phyloP scores from a whole-genome alignment of 2,113 vertebrate genomes.

The Triplophysa dalaica region DNA sequence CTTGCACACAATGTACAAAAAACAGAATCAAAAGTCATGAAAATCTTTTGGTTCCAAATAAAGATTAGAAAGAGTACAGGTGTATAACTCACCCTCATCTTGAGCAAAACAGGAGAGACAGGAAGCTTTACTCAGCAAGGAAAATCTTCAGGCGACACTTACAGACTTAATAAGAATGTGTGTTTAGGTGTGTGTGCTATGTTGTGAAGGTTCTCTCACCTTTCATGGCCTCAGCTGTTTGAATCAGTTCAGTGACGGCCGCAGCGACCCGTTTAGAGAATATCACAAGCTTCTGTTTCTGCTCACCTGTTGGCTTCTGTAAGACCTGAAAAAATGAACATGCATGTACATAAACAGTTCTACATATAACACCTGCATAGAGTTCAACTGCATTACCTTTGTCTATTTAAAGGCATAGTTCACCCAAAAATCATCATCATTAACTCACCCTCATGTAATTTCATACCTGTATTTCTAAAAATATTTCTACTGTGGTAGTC shows the following conservation, averaged over 20 bases:
- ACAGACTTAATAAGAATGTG: not conserved
- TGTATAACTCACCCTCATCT: constrained; percentile 74
- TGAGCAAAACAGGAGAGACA: constrained; percentile 65
- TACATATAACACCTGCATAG: not conserved
- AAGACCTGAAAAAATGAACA: constrained; percentile 76
- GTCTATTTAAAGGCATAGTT: too few species aligned
- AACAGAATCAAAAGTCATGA: too few species aligned
- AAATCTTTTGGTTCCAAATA: not conserved
- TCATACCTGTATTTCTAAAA: too few species aligned
- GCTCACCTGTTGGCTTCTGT: constrained; percentile 85
- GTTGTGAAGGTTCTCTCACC: constrained; percentile 70
- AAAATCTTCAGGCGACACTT: not conserved
- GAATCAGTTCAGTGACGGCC: constrained; percentile 93
- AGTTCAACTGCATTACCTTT: not conserved
- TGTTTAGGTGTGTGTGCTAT: not conserved
- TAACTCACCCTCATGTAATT: too few species aligned
- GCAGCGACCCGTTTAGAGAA: constrained; percentile 89
- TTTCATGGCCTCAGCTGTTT: constrained; percentile 96
- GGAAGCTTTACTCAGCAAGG: constrained; percentile 64
- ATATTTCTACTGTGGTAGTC: too few species aligned
- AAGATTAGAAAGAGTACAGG: not conserved
- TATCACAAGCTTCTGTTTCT: constrained; percentile 86
- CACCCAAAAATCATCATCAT: too few species aligned
- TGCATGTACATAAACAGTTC: not conserved
- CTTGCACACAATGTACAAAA: not conserved